A percentile compares a stretch with the other conserved stretches of the same genome.
Conservation (phyloP, 2,888 invertebrate genomes). For the Neuroscelio doddi region DNA sequence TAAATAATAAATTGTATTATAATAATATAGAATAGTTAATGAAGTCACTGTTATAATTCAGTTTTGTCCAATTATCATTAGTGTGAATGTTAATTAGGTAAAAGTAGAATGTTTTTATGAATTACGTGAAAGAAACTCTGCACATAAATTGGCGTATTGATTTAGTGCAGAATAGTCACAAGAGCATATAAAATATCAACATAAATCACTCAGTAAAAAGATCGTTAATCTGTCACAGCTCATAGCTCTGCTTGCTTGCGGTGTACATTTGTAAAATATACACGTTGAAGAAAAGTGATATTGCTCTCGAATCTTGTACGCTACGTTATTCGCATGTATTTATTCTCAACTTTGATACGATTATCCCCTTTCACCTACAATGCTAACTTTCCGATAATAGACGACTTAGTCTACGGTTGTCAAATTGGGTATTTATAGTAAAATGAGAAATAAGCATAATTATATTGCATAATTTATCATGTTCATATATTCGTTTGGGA, state of each 20-base stretch:
- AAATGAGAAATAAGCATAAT: neutral
- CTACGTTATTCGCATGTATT: slow-evolving; percentile 8
- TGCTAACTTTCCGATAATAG: slow-evolving; percentile 27
- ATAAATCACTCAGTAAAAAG: slow-evolving; percentile 38
- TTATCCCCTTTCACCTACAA: slow-evolving; percentile 34
- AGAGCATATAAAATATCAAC: slow-evolving; percentile 9
- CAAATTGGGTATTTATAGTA: neutral
- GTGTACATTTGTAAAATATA: slow-evolving; percentile 32
- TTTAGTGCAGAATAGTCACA: slow-evolving; percentile 23
- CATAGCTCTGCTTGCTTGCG: slow-evolving; percentile 20
- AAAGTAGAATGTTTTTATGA: slow-evolving; percentile 26
- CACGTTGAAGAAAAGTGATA: slow-evolving; percentile 33
- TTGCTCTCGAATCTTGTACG: slow-evolving; percentile 28
- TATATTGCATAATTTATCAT: neutral
- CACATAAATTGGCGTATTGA: slow-evolving; percentile 12
- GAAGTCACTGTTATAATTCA: too few relatives aligned
- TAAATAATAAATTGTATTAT: too few relatives aligned
- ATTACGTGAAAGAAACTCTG: slow-evolving; percentile 10
- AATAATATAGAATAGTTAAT: too few relatives aligned
- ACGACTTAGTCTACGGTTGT: slow-evolving; percentile 10
- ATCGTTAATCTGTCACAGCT: slow-evolving; percentile 29
- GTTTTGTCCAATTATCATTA: too few relatives aligned
- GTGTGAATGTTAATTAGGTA: slow-evolving; percentile 26
- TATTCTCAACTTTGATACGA: neutral
- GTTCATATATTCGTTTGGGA: neutral